A percentile compares a stretch with the other conserved stretches of the same genome.
Conservation (phyloP, 2,888 invertebrate genomes). For the Lasioglossum marginatum region DNA sequence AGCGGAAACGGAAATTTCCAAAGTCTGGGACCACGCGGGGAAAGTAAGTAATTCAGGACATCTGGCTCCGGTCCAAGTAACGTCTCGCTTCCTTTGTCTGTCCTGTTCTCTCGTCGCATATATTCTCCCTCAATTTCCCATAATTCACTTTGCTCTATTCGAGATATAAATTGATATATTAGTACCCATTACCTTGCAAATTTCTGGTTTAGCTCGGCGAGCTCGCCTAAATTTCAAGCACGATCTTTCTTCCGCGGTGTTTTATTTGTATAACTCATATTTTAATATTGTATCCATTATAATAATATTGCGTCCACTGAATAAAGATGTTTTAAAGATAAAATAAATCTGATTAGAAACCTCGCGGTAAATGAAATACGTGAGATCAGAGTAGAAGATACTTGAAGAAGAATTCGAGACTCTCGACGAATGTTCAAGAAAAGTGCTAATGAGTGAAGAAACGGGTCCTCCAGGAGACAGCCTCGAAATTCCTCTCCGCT, state of each 20-base stretch:
- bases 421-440: neutral
- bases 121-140: conserved; percentile 47
- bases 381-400: neutral
- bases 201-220: neutral
- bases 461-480: conserved; percentile 6
- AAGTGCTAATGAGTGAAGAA: neutral
- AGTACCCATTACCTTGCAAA: conserved; percentile 42
- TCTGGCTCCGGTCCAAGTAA: conserved; percentile 74
- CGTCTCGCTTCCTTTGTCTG: conserved; percentile 57
- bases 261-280: neutral
- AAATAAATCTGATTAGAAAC: neutral
- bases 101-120: conserved; percentile 36
- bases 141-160: conserved; percentile 48
- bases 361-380: neutral
- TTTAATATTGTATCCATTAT: neutral
- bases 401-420: neutral
- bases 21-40: conserved; percentile 56
- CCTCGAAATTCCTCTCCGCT: conserved; percentile 48
- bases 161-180: conserved; percentile 60
- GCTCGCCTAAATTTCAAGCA: neutral
- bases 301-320: neutral
- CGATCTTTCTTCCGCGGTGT: neutral
- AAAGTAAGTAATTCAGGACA: conserved; percentile 78
- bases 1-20: neutral
- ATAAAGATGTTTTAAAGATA: neutral